Base-by-base conservation (phyloP, 1,140 invertebrate species). In the Hycleus cichorii region DNA sequence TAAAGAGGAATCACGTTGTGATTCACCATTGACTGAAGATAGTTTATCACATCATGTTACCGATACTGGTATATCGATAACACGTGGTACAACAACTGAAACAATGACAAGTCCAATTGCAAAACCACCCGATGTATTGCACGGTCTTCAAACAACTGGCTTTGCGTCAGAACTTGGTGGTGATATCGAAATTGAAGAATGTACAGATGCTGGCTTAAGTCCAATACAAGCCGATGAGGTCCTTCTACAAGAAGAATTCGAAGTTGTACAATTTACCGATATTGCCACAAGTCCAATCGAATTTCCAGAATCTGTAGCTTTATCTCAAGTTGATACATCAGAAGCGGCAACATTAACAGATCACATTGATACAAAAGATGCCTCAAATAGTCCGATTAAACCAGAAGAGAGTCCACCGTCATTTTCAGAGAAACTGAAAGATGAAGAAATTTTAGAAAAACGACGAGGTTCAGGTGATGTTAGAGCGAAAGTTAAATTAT, bases 121-220 rank as follows among this genome's bases (percentile, higher is more conserved):
- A 64, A 65, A 57, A 58, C 69, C 58, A 62, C 71, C 55, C 66
- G 75, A 59, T 65, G 62, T 66, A 54, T 58, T 64, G 64, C 68
- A 48, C 58, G 72, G 69, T 49, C 67, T 56, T 12, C 65, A 65
- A 61, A 76, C 74, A 51, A 73, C 70, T n/a, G 70, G 74, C 10
- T 71, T 76, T 39, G 75, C 77, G 55, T 74, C 77, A 9, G 80
- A 80, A 65, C 77, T 74, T 53, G 69, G 71, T 32, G 70, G 74
- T 18, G 74, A 77, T 49, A 71, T 71, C 6, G 76, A 77, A 59
- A 64, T 68, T 18, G 77, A 78, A 69, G 77, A 80, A 69, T 67
- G 78, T 24, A 80, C 79, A 9, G 79, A 81, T 69, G 77, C 78
- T 9, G 78, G 76, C 6, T 61, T 80, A 40, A 80, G 78, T 65